These are phyloP conservation scores for Oreohelix idahoensis DNA, from an alignment of 1,140 invertebrate genomes.

Conservation along the genomic window DNA sequence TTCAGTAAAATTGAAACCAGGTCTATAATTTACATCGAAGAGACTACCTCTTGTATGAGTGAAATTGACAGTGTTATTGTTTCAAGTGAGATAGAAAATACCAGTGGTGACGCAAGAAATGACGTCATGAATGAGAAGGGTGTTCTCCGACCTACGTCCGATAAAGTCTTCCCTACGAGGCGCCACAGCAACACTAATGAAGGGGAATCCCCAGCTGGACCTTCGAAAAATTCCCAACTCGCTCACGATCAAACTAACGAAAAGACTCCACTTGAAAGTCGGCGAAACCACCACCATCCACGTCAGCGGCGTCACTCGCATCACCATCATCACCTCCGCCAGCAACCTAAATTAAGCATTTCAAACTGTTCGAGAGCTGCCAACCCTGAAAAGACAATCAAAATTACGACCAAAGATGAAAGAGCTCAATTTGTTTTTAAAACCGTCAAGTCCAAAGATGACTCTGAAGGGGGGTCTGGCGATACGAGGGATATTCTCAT, in stretches of 20 bases:
- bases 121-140: not conserved
- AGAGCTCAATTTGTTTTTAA: constrained; percentile 29
- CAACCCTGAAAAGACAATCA: constrained; percentile 10
- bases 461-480: not conserved
- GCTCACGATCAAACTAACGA: not conserved
- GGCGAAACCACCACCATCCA: not conserved
- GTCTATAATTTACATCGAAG: not conserved
- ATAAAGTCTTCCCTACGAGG: not conserved
- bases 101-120: not conserved
- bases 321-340: constrained; percentile 7
- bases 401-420: constrained; percentile 26
- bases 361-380: not conserved
- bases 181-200: not conserved
- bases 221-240: not conserved
- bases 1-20: not conserved
- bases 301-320: constrained; percentile 2
- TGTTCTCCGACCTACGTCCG: too few species aligned
- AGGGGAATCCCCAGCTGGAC: not conserved
- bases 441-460: constrained; percentile 16
- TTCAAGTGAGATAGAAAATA: not conserved
- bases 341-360: not conserved
- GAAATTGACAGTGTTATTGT: not conserved
- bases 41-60: not conserved
- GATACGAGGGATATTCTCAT: constrained; percentile 33
- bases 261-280: not conserved